Conservation (phyloP, 1,140 invertebrate genomes). For the Ruditapes philippinarum region DNA sequence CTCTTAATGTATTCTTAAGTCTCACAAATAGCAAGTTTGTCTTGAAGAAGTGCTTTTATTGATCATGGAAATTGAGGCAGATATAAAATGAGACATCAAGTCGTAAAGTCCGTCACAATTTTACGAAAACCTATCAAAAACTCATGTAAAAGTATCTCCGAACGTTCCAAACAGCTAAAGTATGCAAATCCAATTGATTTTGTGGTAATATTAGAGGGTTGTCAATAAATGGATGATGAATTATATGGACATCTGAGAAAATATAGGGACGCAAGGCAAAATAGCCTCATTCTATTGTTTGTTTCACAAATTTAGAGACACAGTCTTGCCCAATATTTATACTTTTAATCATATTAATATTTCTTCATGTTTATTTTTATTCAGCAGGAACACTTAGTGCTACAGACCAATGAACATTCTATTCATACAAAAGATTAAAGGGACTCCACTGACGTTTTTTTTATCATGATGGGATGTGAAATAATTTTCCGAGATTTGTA, state of each 20-base stretch:
- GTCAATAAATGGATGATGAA: conserved; percentile 10
- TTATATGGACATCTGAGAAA: conserved; percentile 8
- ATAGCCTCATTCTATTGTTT: not conserved
- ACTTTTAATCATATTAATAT: no score
- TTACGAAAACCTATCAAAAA: conserved; percentile 22
- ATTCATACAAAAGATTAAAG: no score
- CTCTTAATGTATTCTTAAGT: no score
- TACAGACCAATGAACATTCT: no score
- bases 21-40: no score
- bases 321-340: no score
- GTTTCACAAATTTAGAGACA: no score
- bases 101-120: conserved; percentile 16
- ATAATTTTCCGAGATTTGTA: no score
- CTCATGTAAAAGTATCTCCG: conserved; percentile 10
- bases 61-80: conserved; percentile 4
- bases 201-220: conserved; percentile 14
- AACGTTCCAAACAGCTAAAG: conserved; percentile 30
- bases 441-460: no score
- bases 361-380: no score
- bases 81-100: conserved; percentile 18
- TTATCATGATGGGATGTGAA: no score
- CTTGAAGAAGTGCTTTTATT: not conserved
- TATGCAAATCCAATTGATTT: conserved; percentile 37
- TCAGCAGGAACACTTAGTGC: no score
- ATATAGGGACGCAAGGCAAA: not conserved